These are phyloP conservation scores for Gryllus longicercus DNA, from an alignment of 2,888 invertebrate species.

Conservation along the genomic window DNA sequence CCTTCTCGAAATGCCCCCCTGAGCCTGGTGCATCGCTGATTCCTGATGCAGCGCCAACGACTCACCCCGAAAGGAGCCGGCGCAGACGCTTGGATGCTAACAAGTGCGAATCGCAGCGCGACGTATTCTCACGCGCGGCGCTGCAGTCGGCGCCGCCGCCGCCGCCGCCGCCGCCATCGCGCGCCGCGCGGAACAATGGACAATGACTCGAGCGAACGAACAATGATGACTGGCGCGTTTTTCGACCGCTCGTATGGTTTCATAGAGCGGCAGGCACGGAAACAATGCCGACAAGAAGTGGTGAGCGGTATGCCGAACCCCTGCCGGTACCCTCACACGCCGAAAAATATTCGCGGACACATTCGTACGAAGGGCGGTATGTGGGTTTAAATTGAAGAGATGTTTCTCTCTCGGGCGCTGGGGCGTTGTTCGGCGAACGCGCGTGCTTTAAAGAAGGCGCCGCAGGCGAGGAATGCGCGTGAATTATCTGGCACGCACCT, in stretches of 20 bases:
- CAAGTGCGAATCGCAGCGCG: slow-evolving; percentile 17
- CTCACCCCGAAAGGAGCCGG: background rate
- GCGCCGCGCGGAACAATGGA: background rate
- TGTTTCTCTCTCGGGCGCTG: background rate
- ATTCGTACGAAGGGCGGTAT: background rate
- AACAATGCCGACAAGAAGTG: slow-evolving; percentile 17
- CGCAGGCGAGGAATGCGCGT: background rate
- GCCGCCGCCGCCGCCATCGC: background rate
- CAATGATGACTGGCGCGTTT: slow-evolving; percentile 17
- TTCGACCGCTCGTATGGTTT: background rate
- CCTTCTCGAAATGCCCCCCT: no score
- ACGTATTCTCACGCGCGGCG: background rate
- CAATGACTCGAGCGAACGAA: background rate
- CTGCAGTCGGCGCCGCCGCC: background rate
- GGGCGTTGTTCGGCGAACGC: background rate
- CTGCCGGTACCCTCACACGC: background rate
- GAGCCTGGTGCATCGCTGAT: no score
- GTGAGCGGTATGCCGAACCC: background rate
- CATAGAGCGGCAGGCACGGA: background rate
- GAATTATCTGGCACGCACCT: background rate
- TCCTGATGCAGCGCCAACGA: no score
- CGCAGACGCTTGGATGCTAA: background rate
- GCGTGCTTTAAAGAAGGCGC: background rate
- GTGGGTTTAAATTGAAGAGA: no score
- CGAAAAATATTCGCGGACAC: background rate